Evolutionary conservation across 2,797 vertebrate genomes (phyloP).

Genomic region (Sphenopsis melanotis): DNA sequence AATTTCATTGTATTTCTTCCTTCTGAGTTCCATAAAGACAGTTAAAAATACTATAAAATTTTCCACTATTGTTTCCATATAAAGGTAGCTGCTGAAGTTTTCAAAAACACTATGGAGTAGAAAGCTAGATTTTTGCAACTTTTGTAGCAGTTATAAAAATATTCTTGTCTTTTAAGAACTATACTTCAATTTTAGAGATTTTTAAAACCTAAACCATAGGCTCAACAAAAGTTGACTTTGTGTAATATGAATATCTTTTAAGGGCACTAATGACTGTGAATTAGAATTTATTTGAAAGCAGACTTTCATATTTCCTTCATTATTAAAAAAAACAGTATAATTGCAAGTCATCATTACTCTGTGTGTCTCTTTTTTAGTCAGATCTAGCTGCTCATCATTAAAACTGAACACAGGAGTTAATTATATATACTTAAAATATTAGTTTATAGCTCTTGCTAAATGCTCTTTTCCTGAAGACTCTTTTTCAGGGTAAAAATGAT

Average conservation of each 20-base stretch:
- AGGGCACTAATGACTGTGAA: background rate
- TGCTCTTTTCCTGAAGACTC: background rate
- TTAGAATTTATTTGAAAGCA: constrained; percentile 11
- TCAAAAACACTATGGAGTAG: background rate
- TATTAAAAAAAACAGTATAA: background rate
- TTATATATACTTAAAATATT: background rate
- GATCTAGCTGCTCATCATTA: background rate
- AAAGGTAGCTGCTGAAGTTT: background rate
- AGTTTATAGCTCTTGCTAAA: background rate
- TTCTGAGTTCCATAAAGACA: background rate
- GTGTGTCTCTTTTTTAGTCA: background rate
- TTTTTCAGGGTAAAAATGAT: background rate
- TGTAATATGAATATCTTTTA: background rate
- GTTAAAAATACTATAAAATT: background rate
- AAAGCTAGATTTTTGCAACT: constrained; percentile 3
- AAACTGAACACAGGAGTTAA: background rate
- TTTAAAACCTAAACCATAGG: background rate
- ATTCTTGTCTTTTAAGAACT: background rate
- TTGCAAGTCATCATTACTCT: background rate
- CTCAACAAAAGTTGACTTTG: background rate
- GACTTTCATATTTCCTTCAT: background rate
- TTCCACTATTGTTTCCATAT: background rate
- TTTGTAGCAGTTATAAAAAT: background rate
- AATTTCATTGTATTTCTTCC: background rate
- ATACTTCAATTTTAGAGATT: background rate